Base-by-base conservation (phyloP, 2,797 vertebrate genomes). In the Sebastes umbrosus region DNA sequence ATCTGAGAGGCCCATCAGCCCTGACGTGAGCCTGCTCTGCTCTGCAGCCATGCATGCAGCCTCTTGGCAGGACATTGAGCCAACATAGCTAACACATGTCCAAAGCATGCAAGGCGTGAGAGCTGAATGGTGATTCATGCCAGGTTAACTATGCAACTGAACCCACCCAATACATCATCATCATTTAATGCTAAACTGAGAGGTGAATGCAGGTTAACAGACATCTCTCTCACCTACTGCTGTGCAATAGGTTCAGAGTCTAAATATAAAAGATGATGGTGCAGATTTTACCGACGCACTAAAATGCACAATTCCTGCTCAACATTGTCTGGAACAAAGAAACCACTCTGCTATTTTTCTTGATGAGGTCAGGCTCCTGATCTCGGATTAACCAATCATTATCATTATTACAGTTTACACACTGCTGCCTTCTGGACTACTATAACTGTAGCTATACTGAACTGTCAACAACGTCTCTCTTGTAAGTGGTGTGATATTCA, bases 21-120 rank as follows among this genome's bases (percentile, higher is more conserved):
- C 73, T 85, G 88, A 92, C 88, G 74, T 79, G 84, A 87, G 90
- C 69, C 80, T 57, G 83, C 65, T 75, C 79, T 93, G 94, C 91
- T 75, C 79, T 93, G 94, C 91, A 93, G 83, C 74, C 50, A 87
- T 81, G 93, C 93, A 84, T 94, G 91, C 92, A 90, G 85, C 79
- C 83, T 92, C 74, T 83, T 92, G 93, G 92, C 90, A 86, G 80
- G 52, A 84, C 77, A 13, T 34, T 8, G 65, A 79, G 74, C 79
- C 74, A 72, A 75, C 83, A 69, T 73, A 75, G 83, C 80, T 80
- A 88, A 83, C 86, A 80, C 86, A 89, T 91, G 89, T 88, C 83
- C 75, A 83, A 86, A 86, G 79, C 89, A 90, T 84, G 89, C 84
- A 69, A 32, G 80, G 84, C 64, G 72, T 80, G 73, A 84, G 85